Evolutionary conservation across 2,888 invertebrate genomes (phyloP).

Genomic region (Heliconius ismenius): DNA sequence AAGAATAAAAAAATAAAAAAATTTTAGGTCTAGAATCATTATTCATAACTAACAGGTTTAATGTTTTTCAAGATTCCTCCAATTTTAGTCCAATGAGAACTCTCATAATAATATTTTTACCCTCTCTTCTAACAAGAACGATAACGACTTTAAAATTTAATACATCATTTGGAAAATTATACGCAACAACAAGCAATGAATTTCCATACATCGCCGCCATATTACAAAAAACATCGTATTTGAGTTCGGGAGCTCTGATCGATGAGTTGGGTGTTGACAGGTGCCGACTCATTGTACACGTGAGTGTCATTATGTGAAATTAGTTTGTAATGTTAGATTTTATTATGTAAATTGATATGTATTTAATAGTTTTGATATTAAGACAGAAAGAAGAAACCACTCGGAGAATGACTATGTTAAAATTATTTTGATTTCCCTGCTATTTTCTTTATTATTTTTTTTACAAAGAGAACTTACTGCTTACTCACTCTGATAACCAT

Average conservation of each 20-base stretch:
- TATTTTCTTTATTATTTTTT: too few relatives aligned
- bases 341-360: not conserved
- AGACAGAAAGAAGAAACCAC: too few relatives aligned
- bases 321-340: not conserved
- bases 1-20: too few relatives aligned
- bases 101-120: not conserved
- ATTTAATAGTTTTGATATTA: too few relatives aligned
- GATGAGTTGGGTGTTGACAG: constrained; percentile 69
- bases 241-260: constrained; percentile 67
- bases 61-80: not conserved
- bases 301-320: constrained; percentile 49
- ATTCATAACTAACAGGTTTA: not conserved
- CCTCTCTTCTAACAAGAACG: not conserved
- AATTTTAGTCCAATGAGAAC: not conserved
- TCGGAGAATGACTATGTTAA: too few relatives aligned
- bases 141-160: constrained; percentile 6
- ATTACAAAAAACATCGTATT: constrained; percentile 57
- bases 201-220: constrained; percentile 69
- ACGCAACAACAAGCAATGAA: constrained; percentile 53
- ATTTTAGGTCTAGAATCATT: too few relatives aligned
- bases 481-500: too few relatives aligned
- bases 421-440: too few relatives aligned
- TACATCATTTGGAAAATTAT: constrained; percentile 4
- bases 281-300: constrained; percentile 62
- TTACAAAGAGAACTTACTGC: too few relatives aligned